Base-by-base conservation (phyloP, 2,888 invertebrate genomes). In the Perizoma affinitatum region DNA sequence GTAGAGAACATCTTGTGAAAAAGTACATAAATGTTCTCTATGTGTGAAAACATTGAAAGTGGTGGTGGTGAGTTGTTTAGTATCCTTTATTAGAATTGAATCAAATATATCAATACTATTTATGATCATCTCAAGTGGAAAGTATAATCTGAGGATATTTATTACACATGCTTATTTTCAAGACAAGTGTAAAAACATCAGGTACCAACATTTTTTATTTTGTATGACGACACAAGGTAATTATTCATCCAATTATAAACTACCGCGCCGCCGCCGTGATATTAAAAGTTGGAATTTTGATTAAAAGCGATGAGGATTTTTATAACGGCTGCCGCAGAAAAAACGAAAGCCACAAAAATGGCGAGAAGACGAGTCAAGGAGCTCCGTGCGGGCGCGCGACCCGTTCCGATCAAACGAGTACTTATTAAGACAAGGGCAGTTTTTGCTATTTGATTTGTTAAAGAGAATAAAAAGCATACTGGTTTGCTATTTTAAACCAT, bases 371-470 rank as follows among this genome's bases (percentile, higher is more conserved):
- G 81, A 80, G 75, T 73, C 72, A 73, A 74, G 44, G 5, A 72
- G 69, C 69, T 72, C 55, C 66, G 66, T 61, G 71, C 54, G 65
- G 63, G 60, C 56, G 73, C 83, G 83, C 86, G 88, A 88, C 89
- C 76, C 80, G 90, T 84, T 87, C 79, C 80, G 79, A 85, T 83
- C 83, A 76, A 71, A 70, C 79, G 76, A 82, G 81, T 89, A 87
- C 91, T 90, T 90, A 91, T 90, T 91, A 90, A 90, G 89, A 87
- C 89, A 82, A 83, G 87, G 83, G 88, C 89, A 88, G 88, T 90
- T 91, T 91, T 91, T 91, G 87, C 88, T 88, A 88, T 90, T 90
- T 91, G 88, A 90, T 91, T 91, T 91, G 88, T 86, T 86, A 89
- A 90, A 90, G 84, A 87, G 84, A 82, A 82, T 87, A 88, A 87